Evolutionary conservation across 2,797 vertebrate species (phyloP), one percentile per base, ranked within the genome.

Genomic region (Microctenopoma stevenorrisi): DNA sequence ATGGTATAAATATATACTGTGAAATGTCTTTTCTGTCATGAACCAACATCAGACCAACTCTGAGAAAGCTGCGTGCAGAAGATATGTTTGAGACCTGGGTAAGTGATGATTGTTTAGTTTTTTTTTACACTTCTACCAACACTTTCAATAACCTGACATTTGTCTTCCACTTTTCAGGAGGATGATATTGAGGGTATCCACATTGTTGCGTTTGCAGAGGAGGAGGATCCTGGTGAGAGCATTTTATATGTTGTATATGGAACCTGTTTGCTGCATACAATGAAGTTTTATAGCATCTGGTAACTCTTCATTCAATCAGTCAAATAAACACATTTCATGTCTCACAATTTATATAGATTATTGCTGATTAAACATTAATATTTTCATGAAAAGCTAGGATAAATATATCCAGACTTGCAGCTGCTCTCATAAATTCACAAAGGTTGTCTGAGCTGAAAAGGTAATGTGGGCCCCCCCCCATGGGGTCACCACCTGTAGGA

Each of bases 71-170:
- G 62, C 96, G 95, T 22, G 96, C 97, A 49, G 95, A 98, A 81
- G 95, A 98, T 56, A 99, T 99, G 97, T 99, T 96, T 91, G 98
- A 99, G 89, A 99, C 96, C 0, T 99, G 98, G 98, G 98, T 99
- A 92, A 96, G 96, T 66, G 43, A 50, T 3, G 13, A 55, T 6
- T 15, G 35, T 38, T 38, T 11, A 11, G 37, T 38, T 38, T 22
- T 38, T 22, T 22, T 22, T 22, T 22, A 22, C 22, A 6, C 5
- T 72, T 64, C 22, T 5, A 4, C 3, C 1, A 35, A 65, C 0
- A 25, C 15, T 22, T 16, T 8, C 1, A 56, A 5, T n/a, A 15
- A 67, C 18, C 1, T 43, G 9, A 58, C 9, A 37, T 50, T 9
- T 42, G 38, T 37, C 4, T 50, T 56, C 46, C 22, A 51, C n/a